Base-by-base conservation (phyloP, 2,888 invertebrate genomes). In the Tupiocoris notatus region DNA sequence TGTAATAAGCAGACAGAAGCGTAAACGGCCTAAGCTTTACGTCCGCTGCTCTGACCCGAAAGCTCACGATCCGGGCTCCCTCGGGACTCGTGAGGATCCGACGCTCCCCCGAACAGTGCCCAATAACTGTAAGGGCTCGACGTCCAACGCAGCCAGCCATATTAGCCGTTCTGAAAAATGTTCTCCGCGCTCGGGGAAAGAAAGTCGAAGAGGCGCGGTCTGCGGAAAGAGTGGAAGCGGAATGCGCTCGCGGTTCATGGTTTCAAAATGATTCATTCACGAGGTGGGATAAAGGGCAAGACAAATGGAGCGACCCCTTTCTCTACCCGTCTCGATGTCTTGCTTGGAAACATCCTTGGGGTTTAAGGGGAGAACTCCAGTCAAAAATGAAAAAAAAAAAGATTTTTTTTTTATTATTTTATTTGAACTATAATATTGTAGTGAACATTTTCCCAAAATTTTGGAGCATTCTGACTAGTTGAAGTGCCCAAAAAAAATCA, bases 251-350 rank as follows among this genome's bases (percentile, higher is more conserved):
- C n/a, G 71, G 61, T 71, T 71, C 71, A 71, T 71, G 71, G 71
- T 71, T 71, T 71, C 71, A 71, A 71, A 71, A 71, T 71, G 71
- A 71, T 71, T 71, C 71, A 71, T 71, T 71, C 71, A 71, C 62
- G 71, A 71, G 71, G 71, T 62, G 71, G 71, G 71, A 71, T 71
- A 71, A 70, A 71, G 71, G 61, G 20, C 39, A 71, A 71, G 71
- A 71, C 71, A 71, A 71, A 71, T 71, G 71, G 71, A 62, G 20
- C 61, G 24, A 1, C 54, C 62, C 20, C 61, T 62, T 39, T 18
- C 58, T 58, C 39, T 39, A 12, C 39, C 39, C 39, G 39, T 39
- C 12, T 7, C 39, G 39, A 7, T 3, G 39, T 39, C 39, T 39
- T 39, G 39, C 39, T 39, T 7, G 39, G 39, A 12, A 39, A 39